Conservation (phyloP, 2,888 invertebrate genomes). For the Drosophila leonis region DNA sequence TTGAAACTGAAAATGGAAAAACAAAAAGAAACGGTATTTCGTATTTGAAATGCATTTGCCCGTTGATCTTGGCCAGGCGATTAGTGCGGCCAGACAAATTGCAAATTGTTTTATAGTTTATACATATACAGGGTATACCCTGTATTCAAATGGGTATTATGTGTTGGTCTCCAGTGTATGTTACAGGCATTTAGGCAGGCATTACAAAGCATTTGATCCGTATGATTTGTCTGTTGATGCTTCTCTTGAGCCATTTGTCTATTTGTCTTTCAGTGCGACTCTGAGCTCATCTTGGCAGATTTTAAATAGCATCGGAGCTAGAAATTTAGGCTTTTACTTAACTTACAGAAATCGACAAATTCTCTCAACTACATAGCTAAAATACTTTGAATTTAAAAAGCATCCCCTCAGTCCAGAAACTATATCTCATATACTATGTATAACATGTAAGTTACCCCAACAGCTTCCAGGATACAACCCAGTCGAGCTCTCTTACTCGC, state of each 20-base stretch:
- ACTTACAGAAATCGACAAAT: background rate
- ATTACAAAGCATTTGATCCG: background rate
- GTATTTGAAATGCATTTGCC: slow-evolving; percentile 33
- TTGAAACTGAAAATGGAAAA: slow-evolving; percentile 11
- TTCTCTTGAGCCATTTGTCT: background rate
- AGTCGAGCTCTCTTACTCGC: background rate
- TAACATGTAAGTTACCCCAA: background rate
- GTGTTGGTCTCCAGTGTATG: background rate
- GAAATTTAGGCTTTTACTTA: background rate
- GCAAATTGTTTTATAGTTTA: slow-evolving; percentile 40
- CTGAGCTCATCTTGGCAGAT: background rate
- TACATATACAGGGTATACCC: slow-evolving; percentile 3
- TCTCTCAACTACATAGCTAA: no score
- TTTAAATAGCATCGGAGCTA: background rate
- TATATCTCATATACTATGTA: no score
- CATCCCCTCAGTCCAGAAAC: no score
- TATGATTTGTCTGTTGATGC: background rate
- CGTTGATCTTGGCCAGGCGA: slow-evolving; percentile 49
- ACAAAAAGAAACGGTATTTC: slow-evolving; percentile 23
- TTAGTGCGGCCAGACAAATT: slow-evolving; percentile 32
- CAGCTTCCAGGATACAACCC: background rate
- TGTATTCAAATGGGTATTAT: background rate
- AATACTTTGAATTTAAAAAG: no score
- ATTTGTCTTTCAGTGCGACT: background rate
- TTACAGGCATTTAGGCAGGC: background rate